These are phyloP conservation scores for Ophiodon elongatus DNA, from an alignment of 2,113 vertebrate genomes.

Conservation along the genomic window DNA sequence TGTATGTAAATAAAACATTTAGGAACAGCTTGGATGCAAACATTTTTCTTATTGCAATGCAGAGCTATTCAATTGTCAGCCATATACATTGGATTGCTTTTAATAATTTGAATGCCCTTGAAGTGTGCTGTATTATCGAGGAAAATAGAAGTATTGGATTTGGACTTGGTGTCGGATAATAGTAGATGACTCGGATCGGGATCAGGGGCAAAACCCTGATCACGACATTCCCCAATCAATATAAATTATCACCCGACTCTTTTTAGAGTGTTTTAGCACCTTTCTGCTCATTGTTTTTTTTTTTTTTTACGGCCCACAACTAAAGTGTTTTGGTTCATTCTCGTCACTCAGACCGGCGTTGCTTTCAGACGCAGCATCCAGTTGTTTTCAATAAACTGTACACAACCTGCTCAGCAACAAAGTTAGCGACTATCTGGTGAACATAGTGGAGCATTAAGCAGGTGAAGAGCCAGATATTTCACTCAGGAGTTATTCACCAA, in stretches of 20 bases:
- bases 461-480: background rate
- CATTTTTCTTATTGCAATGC: too few species aligned
- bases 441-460: background rate
- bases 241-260: background rate
- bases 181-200: too few species aligned
- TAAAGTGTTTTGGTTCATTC: background rate
- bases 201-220: too few species aligned
- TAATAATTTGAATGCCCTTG: too few species aligned
- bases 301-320: too few species aligned
- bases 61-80: too few species aligned
- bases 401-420: background rate
- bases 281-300: background rate
- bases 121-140: too few species aligned
- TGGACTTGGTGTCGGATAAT: too few species aligned
- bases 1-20: background rate
- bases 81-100: too few species aligned
- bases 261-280: background rate
- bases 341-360: background rate
- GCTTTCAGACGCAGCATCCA: background rate
- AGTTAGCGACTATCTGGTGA: background rate
- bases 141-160: too few species aligned
- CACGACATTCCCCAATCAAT: too few species aligned
- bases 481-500: background rate
- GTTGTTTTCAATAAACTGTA: background rate
- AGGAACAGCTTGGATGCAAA: too few species aligned